These are phyloP conservation scores for Parthenolecanium corni DNA, from an alignment of 2,888 invertebrate genomes.

Conservation along the genomic window DNA sequence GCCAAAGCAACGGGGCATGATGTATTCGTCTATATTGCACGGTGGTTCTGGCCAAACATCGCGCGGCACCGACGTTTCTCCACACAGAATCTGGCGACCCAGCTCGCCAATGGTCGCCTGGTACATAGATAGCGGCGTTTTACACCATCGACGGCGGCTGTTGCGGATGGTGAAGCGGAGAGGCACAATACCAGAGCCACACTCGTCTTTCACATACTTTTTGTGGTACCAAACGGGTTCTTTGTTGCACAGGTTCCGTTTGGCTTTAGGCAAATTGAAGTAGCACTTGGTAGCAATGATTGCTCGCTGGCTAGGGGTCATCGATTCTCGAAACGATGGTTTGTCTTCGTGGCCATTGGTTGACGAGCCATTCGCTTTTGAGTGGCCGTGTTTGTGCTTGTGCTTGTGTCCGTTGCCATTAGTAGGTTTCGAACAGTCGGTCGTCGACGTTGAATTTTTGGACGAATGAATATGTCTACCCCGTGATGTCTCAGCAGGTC, in stretches of 20 bases:
- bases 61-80: neutral
- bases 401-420: too few relatives aligned
- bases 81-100: slow-evolving; percentile 11
- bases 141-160: slow-evolving; percentile 1
- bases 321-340: neutral
- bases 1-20: slow-evolving; percentile 7
- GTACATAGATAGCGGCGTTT: slow-evolving; percentile 18
- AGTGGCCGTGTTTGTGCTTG: neutral
- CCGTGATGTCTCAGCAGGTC: neutral
- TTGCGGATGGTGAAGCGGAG: neutral
- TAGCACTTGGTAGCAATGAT: neutral
- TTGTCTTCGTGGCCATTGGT: neutral
- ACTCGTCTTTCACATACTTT: slow-evolving; percentile 16
- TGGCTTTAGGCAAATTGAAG: neutral
- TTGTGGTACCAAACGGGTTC: neutral
- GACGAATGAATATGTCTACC: too few relatives aligned
- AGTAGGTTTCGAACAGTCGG: too few relatives aligned
- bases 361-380: neutral
- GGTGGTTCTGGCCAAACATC: neutral
- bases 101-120: slow-evolving; percentile 17
- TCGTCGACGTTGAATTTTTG: neutral
- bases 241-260: neutral
- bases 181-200: slow-evolving; percentile 21
- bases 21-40: slow-evolving; percentile 12
- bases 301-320: neutral